These are phyloP conservation scores for Hermaeophaga mercurialis DNA, from an alignment of 2,888 invertebrate genomes.

Conservation along the genomic window DNA sequence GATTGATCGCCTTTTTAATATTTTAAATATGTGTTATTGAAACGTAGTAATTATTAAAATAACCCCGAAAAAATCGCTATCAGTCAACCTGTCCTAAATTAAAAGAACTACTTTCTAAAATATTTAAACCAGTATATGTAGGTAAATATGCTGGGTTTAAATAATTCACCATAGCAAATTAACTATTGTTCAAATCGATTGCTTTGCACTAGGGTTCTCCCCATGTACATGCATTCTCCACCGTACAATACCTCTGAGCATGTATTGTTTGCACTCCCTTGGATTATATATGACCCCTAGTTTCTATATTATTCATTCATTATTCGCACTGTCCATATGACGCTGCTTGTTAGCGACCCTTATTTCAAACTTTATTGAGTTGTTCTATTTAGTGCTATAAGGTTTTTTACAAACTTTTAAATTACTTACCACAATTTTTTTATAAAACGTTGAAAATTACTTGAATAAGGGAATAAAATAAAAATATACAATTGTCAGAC, in stretches of 20 bases:
- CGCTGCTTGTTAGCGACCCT: conserved; percentile 30
- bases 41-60: no score
- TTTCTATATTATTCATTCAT: conserved; percentile 52
- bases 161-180: conserved; percentile 52
- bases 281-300: conserved; percentile 50
- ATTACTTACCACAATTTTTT: no score
- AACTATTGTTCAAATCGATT: conserved; percentile 53
- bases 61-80: no score
- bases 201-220: conserved; percentile 51
- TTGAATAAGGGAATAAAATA: no score
- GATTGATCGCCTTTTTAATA: no score
- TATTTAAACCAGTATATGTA: neutral
- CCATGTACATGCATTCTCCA: conserved; percentile 50
- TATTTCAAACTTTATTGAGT: neutral
- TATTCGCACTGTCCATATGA: conserved; percentile 46
- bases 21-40: no score
- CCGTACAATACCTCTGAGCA: conserved; percentile 51
- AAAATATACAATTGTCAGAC: no score
- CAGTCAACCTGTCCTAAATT: no score
- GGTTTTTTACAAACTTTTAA: no score
- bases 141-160: conserved; percentile 42
- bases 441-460: no score
- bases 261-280: conserved; percentile 50
- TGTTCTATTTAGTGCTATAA: no score
- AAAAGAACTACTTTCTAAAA: no score